Evolutionary conservation across 23 tunicate genomes (phyloP).

Genomic region (Oikopleura vanhoeffeni): DNA sequence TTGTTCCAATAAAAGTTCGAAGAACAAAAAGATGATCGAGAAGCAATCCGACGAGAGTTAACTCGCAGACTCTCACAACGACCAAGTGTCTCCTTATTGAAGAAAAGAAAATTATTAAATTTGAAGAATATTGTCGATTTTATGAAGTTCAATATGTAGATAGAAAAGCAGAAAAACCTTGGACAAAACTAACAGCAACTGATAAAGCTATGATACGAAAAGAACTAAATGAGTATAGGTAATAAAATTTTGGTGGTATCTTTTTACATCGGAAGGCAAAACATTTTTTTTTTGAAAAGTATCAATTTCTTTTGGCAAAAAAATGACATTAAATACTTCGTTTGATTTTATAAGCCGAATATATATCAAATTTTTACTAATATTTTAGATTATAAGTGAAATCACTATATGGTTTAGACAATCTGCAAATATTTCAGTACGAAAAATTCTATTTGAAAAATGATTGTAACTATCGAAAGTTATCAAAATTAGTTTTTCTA

Average conservation of each 20-base stretch:
- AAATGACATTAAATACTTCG: too few relatives aligned
- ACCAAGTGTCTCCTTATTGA: conserved; percentile 64
- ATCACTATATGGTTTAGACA: too few relatives aligned
- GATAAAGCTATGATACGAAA: conserved; percentile 88
- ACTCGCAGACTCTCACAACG: conserved; percentile 17
- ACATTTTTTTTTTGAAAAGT: too few relatives aligned
- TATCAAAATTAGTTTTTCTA: too few relatives aligned
- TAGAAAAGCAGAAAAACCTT: conserved; percentile 75
- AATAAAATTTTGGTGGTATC: not conserved
- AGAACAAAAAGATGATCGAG: not conserved
- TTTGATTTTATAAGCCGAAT: too few relatives aligned
- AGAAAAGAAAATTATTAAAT: conserved; percentile 57
- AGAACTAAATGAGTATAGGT: conserved; percentile 69
- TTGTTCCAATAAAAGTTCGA: conserved; percentile 42
- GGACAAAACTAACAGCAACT: conserved; percentile 69
- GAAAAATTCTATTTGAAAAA: too few relatives aligned
- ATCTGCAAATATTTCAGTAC: too few relatives aligned
- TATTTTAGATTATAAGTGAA: too few relatives aligned
- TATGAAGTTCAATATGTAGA: conserved; percentile 88
- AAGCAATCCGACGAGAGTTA: not conserved
- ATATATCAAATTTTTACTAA: too few relatives aligned
- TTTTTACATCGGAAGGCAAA: too few relatives aligned
- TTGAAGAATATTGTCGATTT: conserved; percentile 90
- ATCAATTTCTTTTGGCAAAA: too few relatives aligned
- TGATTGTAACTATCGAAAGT: too few relatives aligned